Conservation (phyloP, 2,888 invertebrate species). For the Cylindroiulus punctatus region DNA sequence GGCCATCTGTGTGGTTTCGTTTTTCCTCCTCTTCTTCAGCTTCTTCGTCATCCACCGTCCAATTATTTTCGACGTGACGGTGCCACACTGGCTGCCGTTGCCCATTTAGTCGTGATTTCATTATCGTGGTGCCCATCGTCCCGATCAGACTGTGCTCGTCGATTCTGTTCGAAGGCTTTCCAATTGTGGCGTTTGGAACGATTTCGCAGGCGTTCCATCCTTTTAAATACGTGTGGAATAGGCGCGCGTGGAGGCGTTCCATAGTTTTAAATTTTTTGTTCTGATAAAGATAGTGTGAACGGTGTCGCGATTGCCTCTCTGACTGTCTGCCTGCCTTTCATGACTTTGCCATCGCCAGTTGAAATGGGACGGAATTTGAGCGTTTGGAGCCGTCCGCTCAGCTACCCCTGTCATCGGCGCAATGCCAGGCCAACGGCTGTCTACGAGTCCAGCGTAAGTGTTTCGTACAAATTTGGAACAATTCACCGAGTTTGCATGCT, state of each 20-base stretch:
- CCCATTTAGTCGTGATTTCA: not conserved
- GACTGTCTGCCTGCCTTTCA: not conserved
- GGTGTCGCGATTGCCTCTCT: too few relatives aligned
- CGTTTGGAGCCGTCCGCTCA: slow-evolving; percentile 44
- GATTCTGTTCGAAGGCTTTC: not conserved
- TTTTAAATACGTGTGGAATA: not conserved
- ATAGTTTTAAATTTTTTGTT: not conserved
- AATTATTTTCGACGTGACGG: not conserved
- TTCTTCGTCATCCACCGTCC: not conserved
- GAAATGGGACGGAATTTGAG: slow-evolving; percentile 45
- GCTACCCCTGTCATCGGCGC: slow-evolving; percentile 29
- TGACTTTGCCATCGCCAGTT: not conserved
- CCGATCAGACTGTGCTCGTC: not conserved
- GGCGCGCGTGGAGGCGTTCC: not conserved
- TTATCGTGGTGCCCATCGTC: not conserved
- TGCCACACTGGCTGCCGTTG: not conserved
- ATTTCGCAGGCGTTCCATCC: not conserved
- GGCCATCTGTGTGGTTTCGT: slow-evolving; percentile 9
- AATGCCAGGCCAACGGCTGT: slow-evolving; percentile 26
- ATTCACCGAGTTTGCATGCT: too few relatives aligned
- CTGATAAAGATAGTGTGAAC: too few relatives aligned
- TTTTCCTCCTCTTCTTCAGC: not conserved
- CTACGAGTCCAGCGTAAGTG: slow-evolving; percentile 47
- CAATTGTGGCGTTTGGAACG: not conserved
- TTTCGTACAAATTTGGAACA: too few relatives aligned